Conservation (phyloP, 2,113 vertebrate species). For the Mormyrus lacerda region DNA sequence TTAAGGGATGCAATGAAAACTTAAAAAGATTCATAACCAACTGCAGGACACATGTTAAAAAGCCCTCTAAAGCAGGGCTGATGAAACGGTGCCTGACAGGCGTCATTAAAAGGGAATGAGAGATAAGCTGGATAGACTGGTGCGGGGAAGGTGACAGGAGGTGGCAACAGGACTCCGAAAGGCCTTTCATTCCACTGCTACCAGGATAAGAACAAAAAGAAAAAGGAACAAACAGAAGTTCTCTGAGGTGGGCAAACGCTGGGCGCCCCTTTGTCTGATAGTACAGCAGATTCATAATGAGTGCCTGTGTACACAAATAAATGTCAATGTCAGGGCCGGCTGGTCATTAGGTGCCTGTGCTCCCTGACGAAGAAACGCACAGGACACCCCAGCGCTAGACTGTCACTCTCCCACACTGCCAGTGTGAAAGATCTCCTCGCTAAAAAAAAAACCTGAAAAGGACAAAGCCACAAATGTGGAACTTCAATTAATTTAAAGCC, state of each 20-base stretch:
- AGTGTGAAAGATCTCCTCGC: conserved; percentile 83
- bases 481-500: conserved; percentile 99
- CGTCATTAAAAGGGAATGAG: not conserved
- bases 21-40: not conserved
- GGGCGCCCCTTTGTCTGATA: conserved; percentile 32
- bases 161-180: not conserved
- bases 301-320: conserved; percentile 79
- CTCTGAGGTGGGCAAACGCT: conserved; percentile 12
- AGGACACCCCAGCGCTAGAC: conserved; percentile 66
- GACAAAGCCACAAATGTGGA: conserved; percentile 97
- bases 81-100: conserved; percentile 12
- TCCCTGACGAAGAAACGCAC: conserved; percentile 75
- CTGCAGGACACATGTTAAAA: not conserved
- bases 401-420: conserved; percentile 73
- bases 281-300: conserved; percentile 63
- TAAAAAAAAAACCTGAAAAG: conserved; percentile 71
- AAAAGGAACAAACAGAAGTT: not conserved
- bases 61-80: not conserved
- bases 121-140: not conserved
- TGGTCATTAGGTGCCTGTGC: conserved; percentile 77
- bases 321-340: conserved; percentile 69
- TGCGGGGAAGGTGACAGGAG: not conserved
- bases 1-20: conserved; percentile 29
- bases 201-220: not conserved
- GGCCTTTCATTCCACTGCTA: conserved; percentile 9